These are phyloP conservation scores for Coryphaenoides rupestris DNA, from an alignment of 2,113 vertebrate species.

Conservation along the genomic window DNA sequence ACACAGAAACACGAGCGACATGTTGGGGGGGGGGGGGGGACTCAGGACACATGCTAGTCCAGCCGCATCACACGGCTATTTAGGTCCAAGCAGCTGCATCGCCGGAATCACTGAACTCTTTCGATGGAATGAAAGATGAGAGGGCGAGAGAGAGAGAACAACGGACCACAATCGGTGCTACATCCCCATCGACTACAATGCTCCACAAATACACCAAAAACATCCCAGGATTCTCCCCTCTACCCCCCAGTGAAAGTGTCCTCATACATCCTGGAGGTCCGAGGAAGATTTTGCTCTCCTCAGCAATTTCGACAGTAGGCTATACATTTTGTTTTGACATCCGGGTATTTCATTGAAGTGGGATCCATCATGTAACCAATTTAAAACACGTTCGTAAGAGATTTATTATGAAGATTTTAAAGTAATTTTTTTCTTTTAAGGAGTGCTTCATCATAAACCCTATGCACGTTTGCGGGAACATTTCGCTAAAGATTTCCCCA, in stretches of 20 bases:
- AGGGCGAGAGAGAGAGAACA: conserved; percentile 30
- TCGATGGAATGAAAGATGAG: too few species aligned
- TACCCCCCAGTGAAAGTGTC: conserved; percentile 15
- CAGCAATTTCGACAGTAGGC: conserved; percentile 16
- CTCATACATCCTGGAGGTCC: conserved; percentile 41
- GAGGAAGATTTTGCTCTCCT: not conserved
- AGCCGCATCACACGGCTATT: conserved; percentile 31
- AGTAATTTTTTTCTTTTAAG: too few species aligned
- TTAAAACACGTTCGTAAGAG: too few species aligned
- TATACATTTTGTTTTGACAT: conserved; percentile 23
- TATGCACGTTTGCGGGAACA: too few species aligned
- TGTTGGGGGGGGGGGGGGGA: conserved; percentile 29
- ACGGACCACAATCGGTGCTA: conserved; percentile 24
- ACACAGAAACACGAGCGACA: conserved; percentile 11
- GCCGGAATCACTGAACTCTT: not conserved
- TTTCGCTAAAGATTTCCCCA: too few species aligned
- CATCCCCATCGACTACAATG: conserved; percentile 1
- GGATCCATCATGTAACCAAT: too few species aligned
- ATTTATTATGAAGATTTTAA: too few species aligned
- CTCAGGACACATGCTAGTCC: conserved; percentile 30
- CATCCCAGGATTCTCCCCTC: too few species aligned
- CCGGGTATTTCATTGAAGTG: not conserved
- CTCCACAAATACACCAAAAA: conserved; percentile 28
- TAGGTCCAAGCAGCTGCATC: conserved; percentile 36
- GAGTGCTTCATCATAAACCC: too few species aligned